A percentile compares a stretch with the other conserved stretches of the same genome.
Evolutionary conservation across 1,140 invertebrate genomes (phyloP).

Genomic region (Stenopsyche tienmushanensis): DNA sequence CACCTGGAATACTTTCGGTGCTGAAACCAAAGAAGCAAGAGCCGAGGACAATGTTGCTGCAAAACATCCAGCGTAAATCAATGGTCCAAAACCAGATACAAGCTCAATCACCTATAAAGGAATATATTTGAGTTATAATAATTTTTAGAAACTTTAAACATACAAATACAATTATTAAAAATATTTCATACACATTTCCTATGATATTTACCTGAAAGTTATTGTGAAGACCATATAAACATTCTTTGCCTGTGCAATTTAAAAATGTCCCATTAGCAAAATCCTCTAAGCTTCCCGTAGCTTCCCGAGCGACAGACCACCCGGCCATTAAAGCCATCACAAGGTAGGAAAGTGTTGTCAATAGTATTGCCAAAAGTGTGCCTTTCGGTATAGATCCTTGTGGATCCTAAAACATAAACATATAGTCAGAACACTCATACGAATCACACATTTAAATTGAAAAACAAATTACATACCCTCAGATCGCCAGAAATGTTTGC

Average conservation of each 20-base stretch:
- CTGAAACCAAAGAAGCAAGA: conserved; percentile 91
- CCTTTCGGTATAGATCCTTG: conserved; percentile 88
- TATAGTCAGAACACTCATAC: not conserved
- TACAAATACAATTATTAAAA: conserved; percentile 6
- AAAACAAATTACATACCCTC: conserved; percentile 59
- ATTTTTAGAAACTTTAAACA: not conserved
- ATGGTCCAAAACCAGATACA: conserved; percentile 83
- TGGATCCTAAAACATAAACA: conserved; percentile 71
- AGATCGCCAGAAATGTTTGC: conserved; percentile 94
- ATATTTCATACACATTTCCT: conserved; percentile 1
- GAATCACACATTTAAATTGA: not conserved
- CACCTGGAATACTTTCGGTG: conserved; percentile 88
- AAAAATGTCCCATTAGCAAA: conserved; percentile 54
- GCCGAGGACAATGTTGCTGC: conserved; percentile 95
- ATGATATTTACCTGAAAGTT: conserved; percentile 68
- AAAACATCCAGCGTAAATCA: conserved; percentile 96
- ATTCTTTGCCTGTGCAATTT: conserved; percentile 55
- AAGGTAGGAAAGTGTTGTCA: conserved; percentile 84
- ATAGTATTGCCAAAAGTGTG: conserved; percentile 81
- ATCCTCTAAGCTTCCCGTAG: conserved; percentile 66
- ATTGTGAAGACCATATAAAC: conserved; percentile 78
- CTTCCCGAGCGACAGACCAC: conserved; percentile 71
- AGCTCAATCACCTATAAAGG: conserved; percentile 82
- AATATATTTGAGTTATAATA: not conserved
- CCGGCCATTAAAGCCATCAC: conserved; percentile 80